Evolutionary conservation across 2,888 invertebrate genomes (phyloP), one percentile per base, ranked within the genome.

Genomic region (Pheosia gnoma): DNA sequence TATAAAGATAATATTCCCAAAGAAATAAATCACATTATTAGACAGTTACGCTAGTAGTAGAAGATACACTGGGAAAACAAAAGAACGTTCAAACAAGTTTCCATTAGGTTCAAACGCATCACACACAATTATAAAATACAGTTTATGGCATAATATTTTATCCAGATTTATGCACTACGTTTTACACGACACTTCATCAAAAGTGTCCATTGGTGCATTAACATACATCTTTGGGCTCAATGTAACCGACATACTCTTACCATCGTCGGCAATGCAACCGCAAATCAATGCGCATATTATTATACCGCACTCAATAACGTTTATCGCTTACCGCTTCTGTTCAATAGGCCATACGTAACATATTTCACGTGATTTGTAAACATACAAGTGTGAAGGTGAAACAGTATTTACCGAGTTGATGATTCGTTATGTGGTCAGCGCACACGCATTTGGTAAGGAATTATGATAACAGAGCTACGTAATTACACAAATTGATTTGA

Each of bases 371-470:
- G 62, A 58, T 73, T 72, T 68, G 72, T 79, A 75, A 76, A 76
- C 68, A 80, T 70, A 60, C 58, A 74, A 67, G 75, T 73, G 79
- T 78, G 87, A 89, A 90, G 89, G 89, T 87, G 81, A 89, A 83
- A 83, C 79, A 54, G 38, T 39, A 10, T 8, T 36, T 53, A 36
- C 52, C 10, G 79, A 75, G 74, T 53, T 37, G 37, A 55, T 55
- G 76, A 81, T 77, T 70, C 73, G 74, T 78, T 82, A 90, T 91
- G 89, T 84, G 86, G 87, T 93, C 92, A 92, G 90, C 89, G 83
- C 76, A 86, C 77, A 85, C 79, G 74, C 82, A 85, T 87, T 78
- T 81, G 84, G 80, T 71, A 77, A 77, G 80, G 74, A 80, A 68
- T 78, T 74, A 78, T 70, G 67, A 67, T 71, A 59, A 60, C 68